Percentiles rank a stretch among this genome's conserved stretches.
Evolutionary conservation across 2,113 vertebrate genomes (phyloP).

Genomic region (Nibea albiflora): DNA sequence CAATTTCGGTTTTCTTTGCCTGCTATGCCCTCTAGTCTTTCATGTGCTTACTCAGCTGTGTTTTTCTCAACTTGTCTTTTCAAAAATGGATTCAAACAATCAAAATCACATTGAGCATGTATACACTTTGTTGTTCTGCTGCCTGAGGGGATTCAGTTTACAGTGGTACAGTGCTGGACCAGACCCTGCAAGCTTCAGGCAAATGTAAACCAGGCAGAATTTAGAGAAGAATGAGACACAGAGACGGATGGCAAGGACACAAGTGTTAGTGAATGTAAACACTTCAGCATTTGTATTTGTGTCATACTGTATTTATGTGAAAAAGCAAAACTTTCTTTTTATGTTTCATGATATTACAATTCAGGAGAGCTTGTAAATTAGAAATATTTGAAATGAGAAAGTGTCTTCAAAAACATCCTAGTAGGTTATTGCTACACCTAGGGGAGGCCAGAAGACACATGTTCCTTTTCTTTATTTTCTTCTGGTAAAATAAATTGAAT

Average conservation of each 20-base stretch:
- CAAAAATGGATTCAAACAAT: conserved; percentile 23
- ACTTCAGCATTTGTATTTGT: neutral
- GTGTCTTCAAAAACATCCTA: neutral
- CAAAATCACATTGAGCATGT: conserved; percentile 25
- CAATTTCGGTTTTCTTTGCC: conserved; percentile 15
- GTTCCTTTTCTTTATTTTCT: neutral
- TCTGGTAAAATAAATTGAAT: neutral
- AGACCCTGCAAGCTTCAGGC: conserved; percentile 10
- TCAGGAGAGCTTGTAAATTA: neutral
- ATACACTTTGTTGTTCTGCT: conserved; percentile 14
- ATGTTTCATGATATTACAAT: too few relatives aligned
- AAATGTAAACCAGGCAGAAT: conserved; percentile 5
- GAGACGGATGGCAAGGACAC: neutral
- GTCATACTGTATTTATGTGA: neutral
- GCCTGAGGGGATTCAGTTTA: conserved; percentile 34
- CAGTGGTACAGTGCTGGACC: neutral
- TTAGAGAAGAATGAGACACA: neutral
- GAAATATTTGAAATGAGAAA: neutral
- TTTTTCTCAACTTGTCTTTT: conserved; percentile 20
- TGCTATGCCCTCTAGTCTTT: neutral
- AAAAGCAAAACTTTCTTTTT: neutral
- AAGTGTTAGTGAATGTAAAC: neutral
- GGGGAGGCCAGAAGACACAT: neutral
- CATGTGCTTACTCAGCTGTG: conserved; percentile 18
- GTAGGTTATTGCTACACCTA: neutral